A percentile compares a stretch with the other conserved stretches of the same genome.
These are phyloP conservation scores for Mungos mungo DNA, from an alignment of 2,113 vertebrate species.

Conservation along the genomic window DNA sequence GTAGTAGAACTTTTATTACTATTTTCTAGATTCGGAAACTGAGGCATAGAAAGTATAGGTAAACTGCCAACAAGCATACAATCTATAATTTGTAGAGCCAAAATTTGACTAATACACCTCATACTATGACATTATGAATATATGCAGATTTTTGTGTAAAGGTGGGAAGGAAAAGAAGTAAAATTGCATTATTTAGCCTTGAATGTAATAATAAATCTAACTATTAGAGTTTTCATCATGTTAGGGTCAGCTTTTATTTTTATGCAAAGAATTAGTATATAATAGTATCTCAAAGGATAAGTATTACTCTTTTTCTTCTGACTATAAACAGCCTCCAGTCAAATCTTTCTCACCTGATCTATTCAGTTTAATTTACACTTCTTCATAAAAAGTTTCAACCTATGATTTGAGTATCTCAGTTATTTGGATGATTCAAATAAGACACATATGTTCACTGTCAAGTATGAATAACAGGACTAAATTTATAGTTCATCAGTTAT, in stretches of 20 bases:
- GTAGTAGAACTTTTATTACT: not conserved
- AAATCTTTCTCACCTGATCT: not conserved
- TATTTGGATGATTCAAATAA: not conserved
- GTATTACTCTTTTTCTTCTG: not conserved
- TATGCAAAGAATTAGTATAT: not conserved
- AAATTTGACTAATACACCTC: not conserved
- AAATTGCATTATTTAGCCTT: not conserved
- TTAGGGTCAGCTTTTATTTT: not conserved
- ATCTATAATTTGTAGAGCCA: not conserved
- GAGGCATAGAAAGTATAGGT: not conserved
- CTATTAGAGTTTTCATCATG: not conserved
- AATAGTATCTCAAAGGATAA: not conserved
- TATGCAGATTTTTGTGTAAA: not conserved
- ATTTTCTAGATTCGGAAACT: not conserved
- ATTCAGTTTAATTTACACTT: not conserved
- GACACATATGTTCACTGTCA: not conserved
- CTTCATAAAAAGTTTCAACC: not conserved
- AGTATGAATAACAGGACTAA: not conserved
- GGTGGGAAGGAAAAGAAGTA: not conserved
- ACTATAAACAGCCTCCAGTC: not conserved
- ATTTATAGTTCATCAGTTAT: not conserved
- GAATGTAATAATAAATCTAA: conserved; percentile 5
- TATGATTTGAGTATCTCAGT: not conserved
- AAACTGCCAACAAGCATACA: not conserved
- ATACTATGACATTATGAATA: not conserved